Percentiles rank a stretch among this genome's conserved stretches.
Conservation (phyloP, 92 coral and sea anemone species). For the Epizoanthus stellaris region DNA sequence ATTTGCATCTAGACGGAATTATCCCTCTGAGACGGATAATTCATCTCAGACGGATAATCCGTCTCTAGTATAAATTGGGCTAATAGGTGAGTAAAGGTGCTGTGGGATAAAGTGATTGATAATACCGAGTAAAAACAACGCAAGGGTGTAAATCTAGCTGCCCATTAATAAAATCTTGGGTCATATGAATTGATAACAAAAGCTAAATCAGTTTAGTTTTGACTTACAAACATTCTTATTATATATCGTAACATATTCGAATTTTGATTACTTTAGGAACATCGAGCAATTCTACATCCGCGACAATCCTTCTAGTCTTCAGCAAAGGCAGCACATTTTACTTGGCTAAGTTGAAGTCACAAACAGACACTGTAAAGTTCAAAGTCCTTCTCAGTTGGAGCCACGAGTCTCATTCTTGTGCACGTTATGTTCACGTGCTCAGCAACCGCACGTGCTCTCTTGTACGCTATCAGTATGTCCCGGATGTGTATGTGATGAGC, state of each 20-base stretch:
- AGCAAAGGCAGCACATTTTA: conserved; percentile 28
- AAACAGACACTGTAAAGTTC: background rate
- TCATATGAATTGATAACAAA: too few relatives aligned
- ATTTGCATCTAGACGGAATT: too few relatives aligned
- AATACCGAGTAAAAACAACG: too few relatives aligned
- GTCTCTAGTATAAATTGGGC: too few relatives aligned
- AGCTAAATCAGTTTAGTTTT: too few relatives aligned
- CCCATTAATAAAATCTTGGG: too few relatives aligned
- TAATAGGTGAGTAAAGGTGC: too few relatives aligned
- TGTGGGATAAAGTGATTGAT: too few relatives aligned
- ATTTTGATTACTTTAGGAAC: background rate
- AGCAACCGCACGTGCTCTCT: conserved; percentile 3
- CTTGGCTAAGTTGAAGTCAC: background rate
- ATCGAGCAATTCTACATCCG: conserved; percentile 1
- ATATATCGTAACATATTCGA: background rate
- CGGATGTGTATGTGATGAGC: conserved; percentile 33
- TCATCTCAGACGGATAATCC: too few relatives aligned
- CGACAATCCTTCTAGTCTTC: conserved; percentile 10
- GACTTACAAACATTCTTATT: background rate
- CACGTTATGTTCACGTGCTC: conserved; percentile 32
- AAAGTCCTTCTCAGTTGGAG: conserved; percentile 29
- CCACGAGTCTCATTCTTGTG: conserved; percentile 33
- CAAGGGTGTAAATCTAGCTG: too few relatives aligned
- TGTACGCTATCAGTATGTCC: conserved; percentile 35
- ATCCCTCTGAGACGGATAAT: too few relatives aligned